A percentile compares a stretch with the other conserved stretches of the same genome.
Evolutionary conservation across 2,113 vertebrate species (phyloP).

Genomic region (Rhinolophus ferrumequinum): DNA sequence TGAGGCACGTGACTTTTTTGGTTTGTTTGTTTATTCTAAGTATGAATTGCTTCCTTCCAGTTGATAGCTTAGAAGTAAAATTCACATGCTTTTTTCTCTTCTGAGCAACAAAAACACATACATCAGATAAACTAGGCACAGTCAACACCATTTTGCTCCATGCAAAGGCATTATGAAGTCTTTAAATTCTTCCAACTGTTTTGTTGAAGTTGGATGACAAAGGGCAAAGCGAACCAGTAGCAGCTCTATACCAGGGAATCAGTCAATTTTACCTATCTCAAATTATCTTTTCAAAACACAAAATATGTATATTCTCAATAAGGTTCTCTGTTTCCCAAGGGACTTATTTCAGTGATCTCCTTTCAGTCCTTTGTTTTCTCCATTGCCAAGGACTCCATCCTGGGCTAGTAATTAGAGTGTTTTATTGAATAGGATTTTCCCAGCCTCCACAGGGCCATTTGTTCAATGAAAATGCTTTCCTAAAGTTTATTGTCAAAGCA

Average conservation of each 20-base stretch:
- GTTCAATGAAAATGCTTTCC: not conserved
- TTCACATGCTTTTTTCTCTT: not conserved
- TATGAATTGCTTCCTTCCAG: not conserved
- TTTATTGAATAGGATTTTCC: not conserved
- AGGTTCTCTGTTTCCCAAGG: not conserved
- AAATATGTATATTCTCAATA: not conserved
- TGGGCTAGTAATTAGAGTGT: not conserved
- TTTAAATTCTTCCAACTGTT: not conserved
- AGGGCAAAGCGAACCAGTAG: not conserved
- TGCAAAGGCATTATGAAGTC: not conserved
- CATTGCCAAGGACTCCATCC: not conserved
- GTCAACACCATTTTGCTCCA: conserved; percentile 2
- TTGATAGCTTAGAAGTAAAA: conserved; percentile 27
- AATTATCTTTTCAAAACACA: conserved; percentile 24
- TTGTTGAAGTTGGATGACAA: not conserved
- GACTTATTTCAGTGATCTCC: not conserved
- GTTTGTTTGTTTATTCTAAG: not conserved
- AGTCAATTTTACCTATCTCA: not conserved
- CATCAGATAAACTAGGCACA: not conserved
- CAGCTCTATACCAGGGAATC: not conserved
- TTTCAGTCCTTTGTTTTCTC: not conserved
- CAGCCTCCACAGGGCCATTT: not conserved
- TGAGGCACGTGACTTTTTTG: not conserved
- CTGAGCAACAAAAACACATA: not conserved
- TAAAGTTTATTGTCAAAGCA: conserved; percentile 37